Evolutionary conservation across 2,888 invertebrate species (phyloP).

Genomic region (Lithophane leautieri): DNA sequence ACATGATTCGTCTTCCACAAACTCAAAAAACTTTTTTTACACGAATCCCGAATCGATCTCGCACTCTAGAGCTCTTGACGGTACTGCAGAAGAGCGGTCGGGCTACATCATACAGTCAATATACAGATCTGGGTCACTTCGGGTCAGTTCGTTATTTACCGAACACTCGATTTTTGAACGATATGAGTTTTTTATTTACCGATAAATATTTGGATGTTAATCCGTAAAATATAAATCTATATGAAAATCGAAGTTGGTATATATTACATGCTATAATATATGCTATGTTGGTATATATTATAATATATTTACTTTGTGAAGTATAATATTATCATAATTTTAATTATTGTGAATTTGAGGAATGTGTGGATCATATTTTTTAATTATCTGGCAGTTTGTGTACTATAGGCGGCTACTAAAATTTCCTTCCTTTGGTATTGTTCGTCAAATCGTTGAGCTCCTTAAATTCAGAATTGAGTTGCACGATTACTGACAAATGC

Average conservation of each 20-base stretch:
- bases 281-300: too few species aligned
- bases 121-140: constrained; percentile 60
- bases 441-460: too few species aligned
- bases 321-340: too few species aligned
- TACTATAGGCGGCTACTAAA: too few species aligned
- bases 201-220: constrained; percentile 1
- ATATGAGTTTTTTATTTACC: constrained; percentile 16
- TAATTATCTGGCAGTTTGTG: too few species aligned
- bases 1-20: constrained; percentile 16
- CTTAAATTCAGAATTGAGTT: too few species aligned
- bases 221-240: constrained; percentile 8
- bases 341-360: too few species aligned
- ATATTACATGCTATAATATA: too few species aligned
- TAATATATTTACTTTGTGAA: too few species aligned
- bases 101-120: constrained; percentile 58
- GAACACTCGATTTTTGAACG: constrained; percentile 47
- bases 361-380: too few species aligned
- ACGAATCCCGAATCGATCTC: constrained; percentile 26
- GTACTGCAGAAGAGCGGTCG: constrained; percentile 46
- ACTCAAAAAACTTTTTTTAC: constrained; percentile 18
- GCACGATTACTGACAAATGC: too few species aligned
- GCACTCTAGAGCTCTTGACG: constrained; percentile 37
- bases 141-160: constrained; percentile 57
- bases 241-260: neutral
- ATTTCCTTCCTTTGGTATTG: too few species aligned